Evolutionary conservation across 1,140 invertebrate genomes (phyloP), one percentile per base, ranked within the genome.

Genomic region (Brachionus rotundiformis): DNA sequence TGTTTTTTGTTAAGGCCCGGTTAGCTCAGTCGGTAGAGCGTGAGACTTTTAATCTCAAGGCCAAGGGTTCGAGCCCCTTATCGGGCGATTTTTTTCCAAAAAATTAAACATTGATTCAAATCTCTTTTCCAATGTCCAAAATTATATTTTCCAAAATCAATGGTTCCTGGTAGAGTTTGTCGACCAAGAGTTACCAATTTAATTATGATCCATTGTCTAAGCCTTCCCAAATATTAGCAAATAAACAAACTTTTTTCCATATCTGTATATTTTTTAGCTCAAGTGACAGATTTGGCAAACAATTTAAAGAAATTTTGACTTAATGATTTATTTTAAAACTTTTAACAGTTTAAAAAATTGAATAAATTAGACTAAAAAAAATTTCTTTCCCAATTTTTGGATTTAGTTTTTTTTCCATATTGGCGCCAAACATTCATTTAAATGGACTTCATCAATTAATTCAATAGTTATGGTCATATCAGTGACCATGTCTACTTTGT

Each of bases 361-460:
- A 44, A 44, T 41, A 27, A 73, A 41, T 31, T 73, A 44, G 41
- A 47, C 33, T 41, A 44, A 41, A 73, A 44, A 41, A 41, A 41
- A 41, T 41, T 41, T 41, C n/a, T n/a, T n/a, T n/a, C n/a, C n/a
- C n/a, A n/a, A n/a, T n/a, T n/a, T 33, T n/a, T 11, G 33, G 3
- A 79, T 5, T 63, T 59, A 79, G 13, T 79, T 79, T 39, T 79
- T 79, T 27, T 63, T 79, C 76, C 76, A 79, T 25, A 79, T 59
- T 25, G 76, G 76, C 2, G 47, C 47, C 5, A 77, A 11, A 13
- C 59, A 63, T 59, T 33, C 27, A 25, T 36, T 63, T 7, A 44
- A 25, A 33, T 79, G 29, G 7, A 16, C 44, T 29, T 79, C 76
- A 39, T 79, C 76, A 16, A 79, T 79, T 19, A 79, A 25, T 23